These are phyloP conservation scores for Watsonalla cultraria DNA, from an alignment of 2,888 invertebrate genomes.

Conservation along the genomic window DNA sequence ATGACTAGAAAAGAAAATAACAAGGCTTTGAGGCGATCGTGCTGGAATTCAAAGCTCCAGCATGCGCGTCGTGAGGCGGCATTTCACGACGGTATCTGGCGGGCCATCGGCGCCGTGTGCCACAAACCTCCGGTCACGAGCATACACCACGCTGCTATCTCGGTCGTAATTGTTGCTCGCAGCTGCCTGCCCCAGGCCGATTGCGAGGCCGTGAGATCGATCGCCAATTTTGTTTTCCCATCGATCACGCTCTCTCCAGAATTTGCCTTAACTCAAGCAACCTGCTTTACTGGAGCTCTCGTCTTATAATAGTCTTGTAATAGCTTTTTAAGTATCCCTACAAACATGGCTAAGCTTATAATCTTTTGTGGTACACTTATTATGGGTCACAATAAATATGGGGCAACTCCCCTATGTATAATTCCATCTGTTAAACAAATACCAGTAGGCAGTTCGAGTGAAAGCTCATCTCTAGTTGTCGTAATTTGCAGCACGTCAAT, in stretches of 20 bases:
- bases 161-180: slow-evolving; percentile 67
- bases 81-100: slow-evolving; percentile 71
- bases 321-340: slow-evolving; percentile 62
- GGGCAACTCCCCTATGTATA: slow-evolving; percentile 44
- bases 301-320: slow-evolving; percentile 49
- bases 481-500: slow-evolving; percentile 42
- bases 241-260: slow-evolving; percentile 10
- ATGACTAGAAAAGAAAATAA: slow-evolving; percentile 28
- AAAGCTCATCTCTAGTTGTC: slow-evolving; percentile 19
- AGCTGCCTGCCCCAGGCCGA: slow-evolving; percentile 56
- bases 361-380: slow-evolving; percentile 54
- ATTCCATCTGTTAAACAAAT: slow-evolving; percentile 26
- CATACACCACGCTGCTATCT: slow-evolving; percentile 62
- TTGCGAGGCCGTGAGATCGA: slow-evolving; percentile 58
- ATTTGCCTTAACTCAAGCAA: neutral
- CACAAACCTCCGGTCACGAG: slow-evolving; percentile 70
- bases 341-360: slow-evolving; percentile 60
- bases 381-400: slow-evolving; percentile 38
- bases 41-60: slow-evolving; percentile 52
- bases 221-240: slow-evolving; percentile 32
- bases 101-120: slow-evolving; percentile 62
- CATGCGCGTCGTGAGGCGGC: slow-evolving; percentile 70
- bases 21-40: slow-evolving; percentile 49
- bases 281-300: neutral
- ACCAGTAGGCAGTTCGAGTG: slow-evolving; percentile 21